Base-by-base conservation (phyloP, 1,140 invertebrate genomes). In the Diorhabda carinulata region DNA sequence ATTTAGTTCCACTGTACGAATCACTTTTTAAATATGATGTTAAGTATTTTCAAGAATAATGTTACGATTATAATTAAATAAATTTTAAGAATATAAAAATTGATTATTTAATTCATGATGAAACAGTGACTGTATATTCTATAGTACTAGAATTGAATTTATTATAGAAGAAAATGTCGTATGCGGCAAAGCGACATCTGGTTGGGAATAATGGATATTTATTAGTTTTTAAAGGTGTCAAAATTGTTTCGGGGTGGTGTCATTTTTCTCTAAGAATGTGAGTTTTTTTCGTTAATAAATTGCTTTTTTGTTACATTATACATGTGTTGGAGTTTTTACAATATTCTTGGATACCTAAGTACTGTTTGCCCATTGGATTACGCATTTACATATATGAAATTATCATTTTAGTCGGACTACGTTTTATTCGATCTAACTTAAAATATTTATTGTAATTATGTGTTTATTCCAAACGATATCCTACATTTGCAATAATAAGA, bases 191-290 rank as follows among this genome's bases (percentile, higher is more conserved):
- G 6, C n/a, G 58, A 59, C 58, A 59, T 25, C 59, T 41, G 40
- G 8, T 41, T 8, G 25, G 3, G 25, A 43, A 41, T 61, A 25
- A 25, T 25, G 25, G 2, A 25, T 25, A 25, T 25, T 25, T 40
- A 8, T 61, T 41, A 61, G 59, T 61, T 41, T 61, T 66, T 8
- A 57, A 69, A 52, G 68, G 70, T 68, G 63, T 72, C 67, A 62
- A 67, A 70, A 70, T 67, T 69, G 68, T 72, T 69, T 72, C 52
- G 71, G 70, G 71, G 70, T 70, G 71, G 71, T 72, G 71, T 69
- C 71, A 72, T 72, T 72, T 72, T 72, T 64, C 64, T 52, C 57
- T 59, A 69, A 67, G 70, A 72, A 69, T 70, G 68, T 72, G 67
- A 72, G 71, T 72, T 68, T 72, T 66, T 9, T 6, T 5, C 41